Conservation (phyloP, 2,113 vertebrate genomes). For the Poecile atricapillus region DNA sequence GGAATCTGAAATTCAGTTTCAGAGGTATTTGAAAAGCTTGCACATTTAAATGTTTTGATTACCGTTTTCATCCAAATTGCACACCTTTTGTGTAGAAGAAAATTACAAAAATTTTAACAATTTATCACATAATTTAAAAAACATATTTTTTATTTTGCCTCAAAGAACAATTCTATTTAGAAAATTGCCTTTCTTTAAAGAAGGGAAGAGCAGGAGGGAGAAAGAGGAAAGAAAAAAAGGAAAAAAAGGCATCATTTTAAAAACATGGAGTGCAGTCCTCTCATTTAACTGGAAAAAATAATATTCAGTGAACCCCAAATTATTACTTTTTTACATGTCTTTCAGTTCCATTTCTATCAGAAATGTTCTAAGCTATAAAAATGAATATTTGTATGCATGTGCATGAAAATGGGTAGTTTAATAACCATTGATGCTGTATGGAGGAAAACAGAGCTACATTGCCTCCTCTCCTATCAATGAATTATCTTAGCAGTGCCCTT, state of each 20-base stretch:
- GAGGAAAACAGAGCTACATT: neutral
- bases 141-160: neutral
- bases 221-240: neutral
- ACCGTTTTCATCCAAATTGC: neutral
- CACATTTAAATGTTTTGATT: neutral
- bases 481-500: neutral
- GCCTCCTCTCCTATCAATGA: neutral
- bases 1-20: neutral
- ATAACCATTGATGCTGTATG: neutral
- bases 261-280: accelerated
- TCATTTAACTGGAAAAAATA: neutral
- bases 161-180: neutral
- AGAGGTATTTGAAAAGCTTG: neutral
- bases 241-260: neutral
- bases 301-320: neutral
- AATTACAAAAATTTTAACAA: neutral
- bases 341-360: neutral
- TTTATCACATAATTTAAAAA: neutral
- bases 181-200: neutral
- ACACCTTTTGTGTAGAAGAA: neutral
- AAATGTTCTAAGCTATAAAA: neutral
- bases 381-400: neutral
- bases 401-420: neutral
- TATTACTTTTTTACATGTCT: neutral
- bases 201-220: neutral